A percentile compares a stretch with the other conserved stretches of the same genome.
phyloP scores from a whole-genome alignment of 2,113 vertebrate genomes.

The Bujurquina vittata region DNA sequence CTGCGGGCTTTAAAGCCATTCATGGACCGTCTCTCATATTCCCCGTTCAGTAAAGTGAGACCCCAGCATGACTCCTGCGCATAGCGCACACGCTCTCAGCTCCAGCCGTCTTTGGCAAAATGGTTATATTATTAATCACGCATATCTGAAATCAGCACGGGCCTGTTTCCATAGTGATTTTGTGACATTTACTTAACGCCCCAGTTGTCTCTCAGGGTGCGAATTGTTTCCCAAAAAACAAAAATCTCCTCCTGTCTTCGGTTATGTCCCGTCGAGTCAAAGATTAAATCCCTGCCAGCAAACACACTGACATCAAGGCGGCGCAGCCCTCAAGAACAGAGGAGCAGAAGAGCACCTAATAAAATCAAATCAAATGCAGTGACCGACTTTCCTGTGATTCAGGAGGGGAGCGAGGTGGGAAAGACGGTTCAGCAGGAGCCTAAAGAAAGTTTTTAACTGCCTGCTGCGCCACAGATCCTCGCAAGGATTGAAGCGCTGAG shows the following conservation, averaged over 20 bases:
- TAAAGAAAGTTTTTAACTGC: conserved; percentile 59
- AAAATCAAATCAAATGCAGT: neutral
- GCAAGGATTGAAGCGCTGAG: conserved; percentile 45
- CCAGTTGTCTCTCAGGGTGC: conserved; percentile 21
- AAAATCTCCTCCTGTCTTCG: conserved; percentile 6
- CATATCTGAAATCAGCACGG: neutral
- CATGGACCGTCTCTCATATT: conserved; percentile 21
- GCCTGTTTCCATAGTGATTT: conserved; percentile 45
- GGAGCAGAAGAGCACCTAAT: neutral
- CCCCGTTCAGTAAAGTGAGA: neutral
- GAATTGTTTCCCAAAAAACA: conserved; percentile 16
- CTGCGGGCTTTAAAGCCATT: conserved; percentile 1
- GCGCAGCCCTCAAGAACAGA: neutral
- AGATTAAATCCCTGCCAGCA: conserved; percentile 11
- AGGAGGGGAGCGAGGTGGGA: neutral
- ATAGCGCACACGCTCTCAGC: neutral
- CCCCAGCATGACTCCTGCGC: conserved; percentile 1
- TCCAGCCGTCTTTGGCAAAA: conserved; percentile 2
- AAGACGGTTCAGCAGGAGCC: conserved; percentile 37
- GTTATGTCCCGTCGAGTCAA: neutral
- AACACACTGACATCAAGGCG: neutral
- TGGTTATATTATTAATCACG: conserved; percentile 34
- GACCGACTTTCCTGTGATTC: conserved; percentile 42
- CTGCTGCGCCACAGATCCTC: conserved; percentile 38
- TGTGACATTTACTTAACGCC: conserved; percentile 33